phyloP scores from a whole-genome alignment of 2,797 vertebrate genomes.

The Morelia viridis region DNA sequence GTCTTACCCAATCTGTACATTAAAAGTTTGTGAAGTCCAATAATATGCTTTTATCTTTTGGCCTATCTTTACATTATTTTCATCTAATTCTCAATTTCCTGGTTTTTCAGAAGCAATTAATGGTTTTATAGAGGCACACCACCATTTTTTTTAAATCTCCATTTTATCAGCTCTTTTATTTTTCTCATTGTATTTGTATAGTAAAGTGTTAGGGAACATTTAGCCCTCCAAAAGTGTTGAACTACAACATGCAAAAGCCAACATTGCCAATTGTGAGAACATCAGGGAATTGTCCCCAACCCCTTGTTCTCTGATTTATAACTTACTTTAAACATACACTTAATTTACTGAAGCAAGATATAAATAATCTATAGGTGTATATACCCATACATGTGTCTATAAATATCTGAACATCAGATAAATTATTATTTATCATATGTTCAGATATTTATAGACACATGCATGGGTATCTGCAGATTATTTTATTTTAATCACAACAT shows the following conservation, averaged over 20 bases:
- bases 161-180: background rate
- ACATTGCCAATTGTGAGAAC: background rate
- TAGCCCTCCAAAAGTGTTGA: background rate
- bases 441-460: no score
- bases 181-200: background rate
- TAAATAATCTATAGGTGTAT: background rate
- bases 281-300: background rate
- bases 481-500: background rate
- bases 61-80: background rate
- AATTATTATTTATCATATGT: no score
- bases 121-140: background rate
- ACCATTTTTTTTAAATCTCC: background rate
- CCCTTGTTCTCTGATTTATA: background rate
- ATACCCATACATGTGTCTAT: background rate
- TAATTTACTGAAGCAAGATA: background rate
- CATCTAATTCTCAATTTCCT: background rate
- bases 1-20: background rate
- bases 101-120: background rate
- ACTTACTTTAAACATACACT: background rate
- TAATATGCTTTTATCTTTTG: background rate
- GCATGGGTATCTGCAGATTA: background rate
- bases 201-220: background rate
- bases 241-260: background rate
- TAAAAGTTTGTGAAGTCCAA: background rate
- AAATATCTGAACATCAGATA: no score